Conservation (phyloP, 2,888 invertebrate genomes). For the Pristionchus fissidentatus region DNA sequence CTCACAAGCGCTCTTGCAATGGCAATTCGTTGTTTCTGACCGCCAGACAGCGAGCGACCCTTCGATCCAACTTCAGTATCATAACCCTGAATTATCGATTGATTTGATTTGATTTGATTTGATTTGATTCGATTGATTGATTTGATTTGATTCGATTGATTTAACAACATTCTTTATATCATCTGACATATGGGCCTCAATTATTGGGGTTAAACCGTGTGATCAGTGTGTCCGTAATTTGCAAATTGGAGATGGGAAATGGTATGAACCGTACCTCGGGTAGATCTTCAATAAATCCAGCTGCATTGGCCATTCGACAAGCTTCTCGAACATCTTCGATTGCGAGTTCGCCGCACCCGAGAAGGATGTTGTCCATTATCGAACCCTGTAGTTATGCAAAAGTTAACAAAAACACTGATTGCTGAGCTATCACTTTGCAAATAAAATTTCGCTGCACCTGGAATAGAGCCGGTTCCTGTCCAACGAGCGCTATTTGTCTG, state of each 20-base stretch:
- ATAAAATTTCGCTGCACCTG: not conserved
- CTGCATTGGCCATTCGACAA: constrained; percentile 50
- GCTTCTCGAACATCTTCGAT: constrained; percentile 49
- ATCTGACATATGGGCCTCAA: no score
- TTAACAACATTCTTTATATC: no score
- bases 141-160: no score
- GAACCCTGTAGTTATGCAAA: not conserved
- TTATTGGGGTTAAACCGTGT: no score
- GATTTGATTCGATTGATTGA: no score
- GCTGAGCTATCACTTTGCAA: not conserved
- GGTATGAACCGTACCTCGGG: constrained; percentile 41
- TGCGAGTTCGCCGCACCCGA: not conserved
- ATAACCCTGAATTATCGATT: no score
- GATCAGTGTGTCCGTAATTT: not conserved
- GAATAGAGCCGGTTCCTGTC: constrained; percentile 66
- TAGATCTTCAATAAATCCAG: constrained; percentile 49
- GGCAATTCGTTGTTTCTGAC: constrained; percentile 54
- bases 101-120: no score
- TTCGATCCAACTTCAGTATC: constrained; percentile 54
- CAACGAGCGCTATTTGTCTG: constrained; percentile 63
- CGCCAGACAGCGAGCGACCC: constrained; percentile 49
- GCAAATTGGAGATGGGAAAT: not conserved
- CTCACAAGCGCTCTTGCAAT: constrained; percentile 53
- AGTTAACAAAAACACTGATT: no score
- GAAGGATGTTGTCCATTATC: constrained; percentile 3